These are phyloP conservation scores for Triops cancriformis DNA, from an alignment of 1,140 invertebrate genomes.

Conservation along the genomic window DNA sequence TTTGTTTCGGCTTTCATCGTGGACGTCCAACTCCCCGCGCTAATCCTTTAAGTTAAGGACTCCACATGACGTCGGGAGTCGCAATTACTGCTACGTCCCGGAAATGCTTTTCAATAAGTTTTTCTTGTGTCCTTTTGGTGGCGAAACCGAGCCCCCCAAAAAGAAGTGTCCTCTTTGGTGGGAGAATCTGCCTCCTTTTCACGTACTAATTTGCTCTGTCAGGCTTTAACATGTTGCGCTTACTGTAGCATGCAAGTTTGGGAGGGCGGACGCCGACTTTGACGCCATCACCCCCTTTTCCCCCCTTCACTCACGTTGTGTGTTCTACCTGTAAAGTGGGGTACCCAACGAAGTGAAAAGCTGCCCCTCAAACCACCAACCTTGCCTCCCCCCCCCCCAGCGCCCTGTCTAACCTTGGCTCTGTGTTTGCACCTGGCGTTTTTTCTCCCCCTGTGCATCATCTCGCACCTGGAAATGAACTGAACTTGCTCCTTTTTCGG, in stretches of 20 bases:
- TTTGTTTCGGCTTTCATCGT: neutral
- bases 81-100: neutral
- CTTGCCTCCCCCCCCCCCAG: neutral
- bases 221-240: neutral
- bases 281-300: too few relatives aligned
- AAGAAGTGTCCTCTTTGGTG: neutral
- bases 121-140: neutral
- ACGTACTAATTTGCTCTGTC: neutral
- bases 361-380: neutral
- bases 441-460: neutral
- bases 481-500: neutral
- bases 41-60: neutral
- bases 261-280: neutral
- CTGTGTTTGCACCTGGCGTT: neutral
- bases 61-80: neutral
- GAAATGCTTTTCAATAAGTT: constrained; percentile 5
- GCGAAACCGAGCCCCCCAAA: neutral
- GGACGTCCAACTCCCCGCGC: neutral
- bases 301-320: neutral
- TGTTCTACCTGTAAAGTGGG: neutral
- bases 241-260: neutral
- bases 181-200: neutral
- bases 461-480: neutral
- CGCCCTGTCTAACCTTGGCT: neutral
- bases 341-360: neutral